Conservation (phyloP, 2,113 vertebrate species). For the Eretmochelys imbricata region DNA sequence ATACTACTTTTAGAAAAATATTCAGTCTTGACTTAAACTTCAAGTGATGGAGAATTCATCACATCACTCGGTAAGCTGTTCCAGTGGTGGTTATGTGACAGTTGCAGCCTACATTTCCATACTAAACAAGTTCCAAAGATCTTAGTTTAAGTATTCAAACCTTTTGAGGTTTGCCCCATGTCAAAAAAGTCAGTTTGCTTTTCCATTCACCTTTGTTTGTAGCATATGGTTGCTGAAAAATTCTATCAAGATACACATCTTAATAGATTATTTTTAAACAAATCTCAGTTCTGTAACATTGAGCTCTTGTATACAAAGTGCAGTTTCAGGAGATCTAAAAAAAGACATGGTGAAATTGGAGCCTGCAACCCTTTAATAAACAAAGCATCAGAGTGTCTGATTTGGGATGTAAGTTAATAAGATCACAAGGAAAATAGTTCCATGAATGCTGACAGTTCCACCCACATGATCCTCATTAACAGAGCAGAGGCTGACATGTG, state of each 20-base stretch:
- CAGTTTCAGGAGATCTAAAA: conserved; percentile 40
- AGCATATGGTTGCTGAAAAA: not conserved
- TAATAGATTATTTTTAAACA: not conserved
- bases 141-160: not conserved
- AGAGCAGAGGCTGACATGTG: not conserved
- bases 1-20: not conserved
- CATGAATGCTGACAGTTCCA: conserved; percentile 31
- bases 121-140: not conserved
- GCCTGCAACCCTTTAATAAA: conserved; percentile 39
- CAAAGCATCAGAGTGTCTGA: conserved; percentile 39
- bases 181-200: not conserved
- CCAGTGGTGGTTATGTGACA: not conserved
- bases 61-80: not conserved
- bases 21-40: not conserved
- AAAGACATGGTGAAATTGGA: not conserved
- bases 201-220: not conserved
- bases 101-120: not conserved
- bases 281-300: conserved; percentile 15
- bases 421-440: conserved; percentile 9
- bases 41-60: rapidly evolving
- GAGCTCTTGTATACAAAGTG: conserved; percentile 45
- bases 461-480: conserved; percentile 40
- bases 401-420: conserved; percentile 43
- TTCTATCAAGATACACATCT: not conserved
- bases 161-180: not conserved